Evolutionary conservation across 2,797 vertebrate genomes (phyloP).

Genomic region (Myotis myotis): DNA sequence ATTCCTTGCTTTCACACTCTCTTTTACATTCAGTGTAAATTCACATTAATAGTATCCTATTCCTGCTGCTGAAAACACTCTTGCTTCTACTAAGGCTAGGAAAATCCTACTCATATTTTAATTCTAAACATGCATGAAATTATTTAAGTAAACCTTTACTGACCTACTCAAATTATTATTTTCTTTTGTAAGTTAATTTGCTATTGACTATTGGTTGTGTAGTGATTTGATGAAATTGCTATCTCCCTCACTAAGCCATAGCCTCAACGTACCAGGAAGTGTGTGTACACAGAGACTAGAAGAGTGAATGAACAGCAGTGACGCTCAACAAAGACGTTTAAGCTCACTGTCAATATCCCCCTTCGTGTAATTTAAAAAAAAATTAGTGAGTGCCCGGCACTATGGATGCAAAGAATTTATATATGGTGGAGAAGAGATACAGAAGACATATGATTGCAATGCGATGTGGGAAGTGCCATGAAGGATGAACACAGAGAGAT

Average conservation of each 20-base stretch:
- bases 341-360: background rate
- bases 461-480: background rate
- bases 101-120: background rate
- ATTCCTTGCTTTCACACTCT: background rate
- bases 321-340: background rate
- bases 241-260: background rate
- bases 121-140: background rate
- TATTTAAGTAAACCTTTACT: background rate
- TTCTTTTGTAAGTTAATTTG: background rate
- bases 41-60: too few species aligned
- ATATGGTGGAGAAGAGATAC: background rate
- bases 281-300: background rate
- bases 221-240: background rate
- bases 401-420: background rate
- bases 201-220: background rate
- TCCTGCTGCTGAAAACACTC: background rate
- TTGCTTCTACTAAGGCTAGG: background rate
- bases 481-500: background rate
- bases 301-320: background rate
- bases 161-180: background rate
- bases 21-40: background rate
- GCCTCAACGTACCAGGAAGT: too few species aligned
- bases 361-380: background rate
- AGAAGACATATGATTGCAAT: background rate
- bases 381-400: background rate